phyloP scores from a whole-genome alignment of 2,113 vertebrate species.

The Sinocyclocheilus rhinocerous region DNA sequence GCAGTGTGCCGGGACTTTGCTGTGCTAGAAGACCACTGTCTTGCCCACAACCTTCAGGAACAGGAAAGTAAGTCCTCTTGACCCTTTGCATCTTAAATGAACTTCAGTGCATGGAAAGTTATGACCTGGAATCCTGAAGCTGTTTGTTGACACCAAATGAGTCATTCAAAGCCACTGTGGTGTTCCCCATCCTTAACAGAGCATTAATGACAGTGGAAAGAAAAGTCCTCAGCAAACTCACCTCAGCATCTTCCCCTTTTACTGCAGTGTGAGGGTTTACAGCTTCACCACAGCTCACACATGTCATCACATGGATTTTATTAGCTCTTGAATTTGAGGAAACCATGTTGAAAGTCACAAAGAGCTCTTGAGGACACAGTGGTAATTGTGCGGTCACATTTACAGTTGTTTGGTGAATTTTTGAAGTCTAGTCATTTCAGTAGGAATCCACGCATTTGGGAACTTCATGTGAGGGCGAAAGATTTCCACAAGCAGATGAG shows the following conservation, averaged over 20 bases:
- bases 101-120: background rate
- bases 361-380: background rate
- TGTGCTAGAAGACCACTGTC: conserved; percentile 91
- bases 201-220: background rate
- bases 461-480: background rate
- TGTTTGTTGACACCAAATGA: background rate
- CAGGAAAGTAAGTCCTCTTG: conserved; percentile 90
- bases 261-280: background rate
- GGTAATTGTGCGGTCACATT: too few relatives aligned
- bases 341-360: too few relatives aligned
- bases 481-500: background rate
- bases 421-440: too few relatives aligned
- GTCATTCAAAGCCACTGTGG: background rate
- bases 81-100: background rate
- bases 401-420: too few relatives aligned
- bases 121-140: background rate
- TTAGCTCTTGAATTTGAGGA: background rate
- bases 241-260: too few relatives aligned
- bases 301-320: background rate
- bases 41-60: conserved; percentile 96
- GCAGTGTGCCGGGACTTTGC: conserved; percentile 93
- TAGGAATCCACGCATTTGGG: background rate
- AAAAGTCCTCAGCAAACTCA: too few relatives aligned
- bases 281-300: too few relatives aligned
- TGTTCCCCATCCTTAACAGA: background rate